Percentiles rank a stretch among this genome's conserved stretches.
Evolutionary conservation across 2,113 vertebrate genomes (phyloP).

Genomic region (Dasyornis broadbenti): DNA sequence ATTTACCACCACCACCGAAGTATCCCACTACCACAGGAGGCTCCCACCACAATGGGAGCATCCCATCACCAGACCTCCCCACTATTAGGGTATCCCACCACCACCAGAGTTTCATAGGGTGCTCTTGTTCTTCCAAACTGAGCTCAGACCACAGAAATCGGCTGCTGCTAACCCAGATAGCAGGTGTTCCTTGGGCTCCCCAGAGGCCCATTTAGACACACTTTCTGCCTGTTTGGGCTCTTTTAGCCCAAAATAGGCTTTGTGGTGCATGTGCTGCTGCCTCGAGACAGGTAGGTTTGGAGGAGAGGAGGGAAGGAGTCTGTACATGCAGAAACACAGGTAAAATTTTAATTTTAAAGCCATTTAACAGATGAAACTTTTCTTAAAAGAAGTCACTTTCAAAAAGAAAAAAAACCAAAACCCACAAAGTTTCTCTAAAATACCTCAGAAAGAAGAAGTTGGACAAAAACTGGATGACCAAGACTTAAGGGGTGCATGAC

Average conservation of each 20-base stretch:
- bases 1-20: accelerated
- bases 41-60: not conserved
- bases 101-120: accelerated
- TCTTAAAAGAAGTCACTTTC: not conserved
- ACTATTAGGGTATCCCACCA: not conserved
- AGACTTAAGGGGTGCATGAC: not conserved
- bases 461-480: not conserved
- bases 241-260: not conserved
- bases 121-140: not conserved
- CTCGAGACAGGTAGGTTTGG: not conserved
- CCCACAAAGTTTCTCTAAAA: not conserved
- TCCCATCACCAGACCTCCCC: not conserved
- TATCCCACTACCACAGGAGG: not conserved
- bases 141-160: not conserved
- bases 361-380: not conserved
- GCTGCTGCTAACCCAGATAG: not conserved
- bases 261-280: not conserved
- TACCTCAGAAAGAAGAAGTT: not conserved
- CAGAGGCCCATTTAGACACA: not conserved
- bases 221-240: not conserved
- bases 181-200: not conserved
- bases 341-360: not conserved
- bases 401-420: not conserved
- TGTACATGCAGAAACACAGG: not conserved
- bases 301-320: not conserved